These are phyloP conservation scores for Gopherus evgoodei DNA, from an alignment of 2,113 vertebrate genomes.

Conservation along the genomic window DNA sequence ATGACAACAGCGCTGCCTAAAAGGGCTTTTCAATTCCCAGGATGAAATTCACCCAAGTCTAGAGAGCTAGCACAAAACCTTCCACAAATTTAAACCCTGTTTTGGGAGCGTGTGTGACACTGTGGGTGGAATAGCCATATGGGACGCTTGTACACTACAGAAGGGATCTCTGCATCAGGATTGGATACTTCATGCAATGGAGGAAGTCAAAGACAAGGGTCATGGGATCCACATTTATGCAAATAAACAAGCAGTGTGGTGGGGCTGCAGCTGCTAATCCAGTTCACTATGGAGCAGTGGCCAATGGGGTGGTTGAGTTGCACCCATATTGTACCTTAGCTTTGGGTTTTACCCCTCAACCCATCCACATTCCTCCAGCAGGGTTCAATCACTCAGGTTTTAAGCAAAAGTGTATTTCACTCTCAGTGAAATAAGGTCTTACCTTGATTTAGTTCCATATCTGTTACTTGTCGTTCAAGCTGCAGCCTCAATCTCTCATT, in stretches of 20 bases:
- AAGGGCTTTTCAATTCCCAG: background rate
- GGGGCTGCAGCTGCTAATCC: background rate
- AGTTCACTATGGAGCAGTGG: background rate
- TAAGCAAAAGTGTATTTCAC: background rate
- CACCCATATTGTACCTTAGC: background rate
- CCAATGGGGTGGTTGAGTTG: background rate
- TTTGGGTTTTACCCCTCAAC: background rate
- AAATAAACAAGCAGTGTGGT: background rate
- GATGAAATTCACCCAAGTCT: background rate
- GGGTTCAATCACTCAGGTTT: background rate
- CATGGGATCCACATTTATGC: background rate
- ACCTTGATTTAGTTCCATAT: conserved; percentile 88
- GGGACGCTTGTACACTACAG: background rate
- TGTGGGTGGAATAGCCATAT: background rate
- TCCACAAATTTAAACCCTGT: background rate
- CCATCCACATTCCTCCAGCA: background rate
- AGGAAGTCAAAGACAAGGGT: background rate
- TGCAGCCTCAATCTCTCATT: conserved; percentile 91
- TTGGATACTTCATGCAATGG: background rate
- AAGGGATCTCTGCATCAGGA: background rate
- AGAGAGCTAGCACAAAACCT: background rate
- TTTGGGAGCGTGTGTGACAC: background rate
- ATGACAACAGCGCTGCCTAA: background rate
- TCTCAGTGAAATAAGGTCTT: conserved; percentile 30
- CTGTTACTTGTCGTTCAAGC: conserved; percentile 87